Base-by-base conservation (phyloP, 1,140 invertebrate genomes). In the Lordiphosa collinella region DNA sequence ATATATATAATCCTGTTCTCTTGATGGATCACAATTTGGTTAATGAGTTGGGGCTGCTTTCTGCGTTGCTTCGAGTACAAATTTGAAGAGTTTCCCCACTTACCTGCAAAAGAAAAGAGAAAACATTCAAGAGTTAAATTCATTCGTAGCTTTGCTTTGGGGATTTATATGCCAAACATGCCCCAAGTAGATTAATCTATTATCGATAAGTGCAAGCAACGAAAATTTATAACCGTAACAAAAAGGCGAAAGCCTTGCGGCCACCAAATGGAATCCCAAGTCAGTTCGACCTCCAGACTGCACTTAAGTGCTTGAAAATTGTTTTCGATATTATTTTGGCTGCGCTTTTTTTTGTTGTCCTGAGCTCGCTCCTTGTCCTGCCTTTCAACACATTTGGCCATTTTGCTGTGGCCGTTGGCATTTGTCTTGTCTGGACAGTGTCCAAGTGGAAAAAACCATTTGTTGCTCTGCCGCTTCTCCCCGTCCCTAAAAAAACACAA, bases 221-320 rank as follows among this genome's bases (percentile, higher is more conserved):
- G 82, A 71, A 75, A 86, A 85, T 85, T 86, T 86, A 86, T 86
- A 76, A 62, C 75, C 80, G 67, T 61, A 70, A 72, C 59, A 84
- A 76, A 76, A 69, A 59, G 49, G 46, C 59, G 66, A 32, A 38
- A n/a, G 29, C n/a, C 12, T 40, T 51, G 50, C 44, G 56, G 65
- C 64, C 47, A 56, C 64, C 56, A 52, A 38, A 54, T 61, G 64
- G 52, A 69, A 61, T 66, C 63, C 62, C 63, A 46, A 66, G 63
- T 66, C 63, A 69, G 41, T n/a, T 50, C 61, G 62, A 62, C 50
- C 61, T 65, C 78, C 66, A 82, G 78, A 86, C 71, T 86, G 82
- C 80, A 86, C 71, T 86, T 86, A 86, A 86, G 80, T 86, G 82
- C 82, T 86, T 71, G 80, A 86, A 86, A 86, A 86, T 86, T 86